Base-by-base conservation (phyloP, 2,797 vertebrate genomes). In the Trematomus bernacchii region DNA sequence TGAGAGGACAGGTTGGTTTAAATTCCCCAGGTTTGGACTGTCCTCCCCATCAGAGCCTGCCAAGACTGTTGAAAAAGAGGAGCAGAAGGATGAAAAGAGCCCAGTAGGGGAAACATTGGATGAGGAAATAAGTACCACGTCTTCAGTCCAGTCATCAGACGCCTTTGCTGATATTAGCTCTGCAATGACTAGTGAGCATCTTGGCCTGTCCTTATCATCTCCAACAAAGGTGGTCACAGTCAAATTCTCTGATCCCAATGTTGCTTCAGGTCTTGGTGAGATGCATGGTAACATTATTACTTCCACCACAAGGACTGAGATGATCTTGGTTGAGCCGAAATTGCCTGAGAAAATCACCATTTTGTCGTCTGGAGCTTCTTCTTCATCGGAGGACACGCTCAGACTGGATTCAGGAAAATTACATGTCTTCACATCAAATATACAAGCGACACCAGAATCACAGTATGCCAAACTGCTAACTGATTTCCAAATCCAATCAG, bases 1-100 rank as follows among this genome's bases (percentile, higher is more conserved):
- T 9, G 96, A 97, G 85, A 96, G 88, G 90, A 76, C 87, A 0
- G 86, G 95, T 48, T 97, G 97, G 97, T 97, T 98, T 86, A 95
- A 91, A 72, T 94, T 98, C 73, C 96, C 97, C 30, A 96, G 79
- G 71, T 90, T 97, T 74, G 96, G 96, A 27, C 93, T 95, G 79
- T 95, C 96, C 13, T 96, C 97, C 37, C 95, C 96, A 57, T 82
- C 93, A 68, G 95, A 96, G 92, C 94, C 93, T 61, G 63, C 72
- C 11, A 92, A 91, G 51, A 80, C 4, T 53, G 0, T 69, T 23
- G 72, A 87, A 66, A 84, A 91, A 58, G 87, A 84, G 1, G 70
- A 84, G 10, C 67, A 62, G 3, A 73, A 80, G 14, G 79, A 71
- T 54, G 84, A 84, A 15, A 91, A 87, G 60, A 94, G 81, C 59